Conservation (phyloP, 2,888 invertebrate genomes). For the Coenonympha glycerion region DNA sequence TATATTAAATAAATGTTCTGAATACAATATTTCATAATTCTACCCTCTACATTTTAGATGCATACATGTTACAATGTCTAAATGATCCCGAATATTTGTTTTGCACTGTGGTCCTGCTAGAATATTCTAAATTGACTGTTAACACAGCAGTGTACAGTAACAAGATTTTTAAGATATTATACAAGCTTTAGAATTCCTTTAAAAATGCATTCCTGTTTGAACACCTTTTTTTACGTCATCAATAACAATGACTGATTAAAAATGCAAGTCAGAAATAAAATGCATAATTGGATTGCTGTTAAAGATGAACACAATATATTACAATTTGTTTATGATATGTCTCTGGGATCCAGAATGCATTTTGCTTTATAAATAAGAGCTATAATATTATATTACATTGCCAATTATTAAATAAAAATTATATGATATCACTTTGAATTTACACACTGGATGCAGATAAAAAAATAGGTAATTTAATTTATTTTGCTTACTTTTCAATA, state of each 20-base stretch:
- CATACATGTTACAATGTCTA: slow-evolving; percentile 5
- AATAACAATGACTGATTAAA: background rate
- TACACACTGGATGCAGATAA: slow-evolving; percentile 35
- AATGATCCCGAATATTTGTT: slow-evolving; percentile 22
- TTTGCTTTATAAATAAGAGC: too few relatives aligned
- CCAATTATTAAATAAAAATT: slow-evolving; percentile 35
- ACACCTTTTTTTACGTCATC: too few relatives aligned
- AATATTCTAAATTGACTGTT: slow-evolving; percentile 20
- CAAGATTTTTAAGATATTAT: background rate
- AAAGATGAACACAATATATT: too few relatives aligned
- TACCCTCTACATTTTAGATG: slow-evolving; percentile 14
- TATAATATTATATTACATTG: too few relatives aligned
- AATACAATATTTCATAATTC: slow-evolving; percentile 8
- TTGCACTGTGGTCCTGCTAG: slow-evolving; percentile 21
- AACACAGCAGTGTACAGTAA: slow-evolving; percentile 21
- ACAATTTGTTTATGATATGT: too few relatives aligned
- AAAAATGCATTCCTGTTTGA: too few relatives aligned
- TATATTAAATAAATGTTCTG: slow-evolving; percentile 10
- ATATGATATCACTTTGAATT: slow-evolving; percentile 40
- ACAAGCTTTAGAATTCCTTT: background rate
- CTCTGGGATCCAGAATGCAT: too few relatives aligned
- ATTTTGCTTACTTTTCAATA: too few relatives aligned
- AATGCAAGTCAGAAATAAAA: background rate
- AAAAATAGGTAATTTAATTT: too few relatives aligned
- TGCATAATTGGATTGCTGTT: slow-evolving; percentile 1